Percentiles rank a stretch among this genome's conserved stretches.
Evolutionary conservation across 2,797 vertebrate species (phyloP).

Genomic region (Triplophysa yarkandensis): DNA sequence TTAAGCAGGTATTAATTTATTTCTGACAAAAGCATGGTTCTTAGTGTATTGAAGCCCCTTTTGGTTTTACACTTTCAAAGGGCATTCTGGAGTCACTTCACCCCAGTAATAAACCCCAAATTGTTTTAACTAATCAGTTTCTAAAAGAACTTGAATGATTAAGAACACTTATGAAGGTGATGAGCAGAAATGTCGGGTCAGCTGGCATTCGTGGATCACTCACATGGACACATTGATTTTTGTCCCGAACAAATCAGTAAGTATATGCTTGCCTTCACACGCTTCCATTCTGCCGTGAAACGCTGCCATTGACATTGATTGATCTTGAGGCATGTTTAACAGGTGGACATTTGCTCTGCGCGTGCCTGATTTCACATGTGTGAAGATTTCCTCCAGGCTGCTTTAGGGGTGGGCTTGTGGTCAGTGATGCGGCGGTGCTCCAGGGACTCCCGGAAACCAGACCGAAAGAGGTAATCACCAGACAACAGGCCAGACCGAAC

Average conservation of each 20-base stretch:
- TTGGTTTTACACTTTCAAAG: too few relatives aligned
- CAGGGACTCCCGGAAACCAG: neutral
- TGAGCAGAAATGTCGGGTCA: neutral
- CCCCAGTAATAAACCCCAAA: too few relatives aligned
- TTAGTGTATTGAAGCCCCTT: too few relatives aligned
- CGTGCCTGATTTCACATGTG: slow-evolving; percentile 36
- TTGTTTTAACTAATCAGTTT: neutral
- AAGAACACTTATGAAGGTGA: slow-evolving; percentile 1
- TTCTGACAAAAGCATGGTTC: too few relatives aligned
- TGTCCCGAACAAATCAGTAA: slow-evolving; percentile 17
- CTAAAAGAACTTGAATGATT: neutral
- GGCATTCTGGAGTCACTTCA: too few relatives aligned
- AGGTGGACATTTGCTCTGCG: slow-evolving; percentile 37
- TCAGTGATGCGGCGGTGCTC: slow-evolving; percentile 8
- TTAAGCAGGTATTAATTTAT: too few relatives aligned
- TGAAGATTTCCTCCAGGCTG: slow-evolving; percentile 34
- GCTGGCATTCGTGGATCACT: neutral
- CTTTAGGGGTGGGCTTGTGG: neutral
- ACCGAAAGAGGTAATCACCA: slow-evolving; percentile 10
- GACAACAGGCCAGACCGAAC: neutral
- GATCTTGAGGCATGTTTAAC: slow-evolving; percentile 29
- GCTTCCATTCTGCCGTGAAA: slow-evolving; percentile 1
- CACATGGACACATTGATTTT: neutral
- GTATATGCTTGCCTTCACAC: neutral
- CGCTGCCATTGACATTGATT: slow-evolving; percentile 22